Percentiles rank a stretch among this genome's conserved stretches.
Evolutionary conservation across 2,113 vertebrate species (phyloP).

Genomic region (Rhea americana): DNA sequence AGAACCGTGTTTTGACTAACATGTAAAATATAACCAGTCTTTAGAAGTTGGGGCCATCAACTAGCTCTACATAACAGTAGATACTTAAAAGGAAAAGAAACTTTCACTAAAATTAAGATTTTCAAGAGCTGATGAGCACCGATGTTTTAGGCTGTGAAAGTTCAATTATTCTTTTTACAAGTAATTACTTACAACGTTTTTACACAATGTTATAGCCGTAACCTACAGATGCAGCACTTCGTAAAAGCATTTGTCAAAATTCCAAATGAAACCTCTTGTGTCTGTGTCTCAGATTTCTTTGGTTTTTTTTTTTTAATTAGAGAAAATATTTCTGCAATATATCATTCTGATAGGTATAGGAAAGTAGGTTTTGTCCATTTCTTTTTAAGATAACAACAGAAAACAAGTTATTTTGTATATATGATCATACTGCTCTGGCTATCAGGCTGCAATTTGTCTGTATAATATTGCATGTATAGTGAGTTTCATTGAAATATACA

Average conservation of each 20-base stretch:
- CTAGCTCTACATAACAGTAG: fast-evolving
- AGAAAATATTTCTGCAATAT: not conserved
- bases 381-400: not conserved
- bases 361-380: not conserved
- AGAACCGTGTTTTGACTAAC: fast-evolving
- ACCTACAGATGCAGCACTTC: not conserved
- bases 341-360: fast-evolving
- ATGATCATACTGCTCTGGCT: not conserved
- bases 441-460: not conserved
- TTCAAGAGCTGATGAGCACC: not conserved
- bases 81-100: not conserved
- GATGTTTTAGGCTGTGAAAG: not conserved
- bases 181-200: not conserved
- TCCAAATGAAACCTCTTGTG: not conserved
- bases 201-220: no score
- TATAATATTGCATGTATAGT: not conserved
- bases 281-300: not conserved
- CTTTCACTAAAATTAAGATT: not conserved
- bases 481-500: not conserved
- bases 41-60: not conserved
- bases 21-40: not conserved
- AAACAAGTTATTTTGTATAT: no score
- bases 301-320: no score
- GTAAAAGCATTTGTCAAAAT: not conserved
- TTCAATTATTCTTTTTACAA: not conserved